Percentiles rank a stretch among this genome's conserved stretches.
phyloP scores from a whole-genome alignment of 2,888 invertebrate genomes.

The Lepidonotus clava region DNA sequence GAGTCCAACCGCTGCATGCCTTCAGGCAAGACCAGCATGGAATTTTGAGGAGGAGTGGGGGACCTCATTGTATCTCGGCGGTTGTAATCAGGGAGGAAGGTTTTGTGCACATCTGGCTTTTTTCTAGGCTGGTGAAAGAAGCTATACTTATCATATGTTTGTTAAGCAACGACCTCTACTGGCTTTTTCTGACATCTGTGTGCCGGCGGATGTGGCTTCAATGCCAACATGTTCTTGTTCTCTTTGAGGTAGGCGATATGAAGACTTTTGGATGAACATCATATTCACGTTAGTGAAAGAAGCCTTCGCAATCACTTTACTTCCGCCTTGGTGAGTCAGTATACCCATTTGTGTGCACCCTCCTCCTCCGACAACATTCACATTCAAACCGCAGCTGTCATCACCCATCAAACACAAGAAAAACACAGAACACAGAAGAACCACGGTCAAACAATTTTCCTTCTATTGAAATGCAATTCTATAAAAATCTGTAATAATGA shows the following conservation, averaged over 20 bases:
- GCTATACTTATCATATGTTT: constrained; percentile 48
- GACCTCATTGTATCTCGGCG: constrained; percentile 4
- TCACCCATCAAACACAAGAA: background rate
- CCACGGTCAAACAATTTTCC: background rate
- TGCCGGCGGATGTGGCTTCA: background rate
- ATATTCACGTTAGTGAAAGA: background rate
- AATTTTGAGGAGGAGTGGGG: constrained; percentile 4
- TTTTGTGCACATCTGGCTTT: constrained; percentile 51
- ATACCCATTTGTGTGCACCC: background rate
- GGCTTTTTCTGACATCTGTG: background rate
- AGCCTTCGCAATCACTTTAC: constrained; percentile 11
- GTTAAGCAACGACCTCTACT: constrained; percentile 36
- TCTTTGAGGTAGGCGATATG: background rate
- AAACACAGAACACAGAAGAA: background rate
- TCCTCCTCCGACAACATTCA: background rate
- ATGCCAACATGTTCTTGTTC: background rate
- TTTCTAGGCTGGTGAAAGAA: background rate
- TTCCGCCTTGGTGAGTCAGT: background rate
- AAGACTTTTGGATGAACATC: background rate
- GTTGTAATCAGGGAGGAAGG: constrained; percentile 23
- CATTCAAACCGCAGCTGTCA: background rate
- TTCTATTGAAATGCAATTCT: no score
- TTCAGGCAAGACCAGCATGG: background rate
- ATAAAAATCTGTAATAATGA: no score
- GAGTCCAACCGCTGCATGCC: constrained; percentile 16